Conservation (phyloP, 2,113 vertebrate genomes). For the Ammodytes dubius region DNA sequence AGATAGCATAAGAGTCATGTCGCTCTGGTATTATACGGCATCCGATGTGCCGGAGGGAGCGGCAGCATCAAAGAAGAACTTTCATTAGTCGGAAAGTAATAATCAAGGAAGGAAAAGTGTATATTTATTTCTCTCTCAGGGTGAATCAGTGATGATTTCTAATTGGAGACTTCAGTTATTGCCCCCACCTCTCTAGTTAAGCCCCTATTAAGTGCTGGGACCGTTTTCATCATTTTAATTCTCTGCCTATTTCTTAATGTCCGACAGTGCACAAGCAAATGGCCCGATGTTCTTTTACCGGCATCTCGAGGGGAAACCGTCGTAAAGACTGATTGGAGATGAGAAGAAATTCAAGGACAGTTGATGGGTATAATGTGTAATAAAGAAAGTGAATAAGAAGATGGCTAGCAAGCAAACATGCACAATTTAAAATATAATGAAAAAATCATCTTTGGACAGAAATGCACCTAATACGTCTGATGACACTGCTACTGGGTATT, state of each 20-base stretch:
- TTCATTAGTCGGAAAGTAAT: neutral
- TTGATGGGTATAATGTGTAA: too few relatives aligned
- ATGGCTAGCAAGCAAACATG: neutral
- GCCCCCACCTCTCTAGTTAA: neutral
- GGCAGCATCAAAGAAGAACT: neutral
- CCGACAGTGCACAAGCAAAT: neutral
- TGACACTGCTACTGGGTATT: too few relatives aligned
- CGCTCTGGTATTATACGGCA: neutral
- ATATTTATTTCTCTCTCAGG: neutral
- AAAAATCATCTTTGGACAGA: neutral
- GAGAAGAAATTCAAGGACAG: neutral
- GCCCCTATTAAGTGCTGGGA: neutral
- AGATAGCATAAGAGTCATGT: neutral
- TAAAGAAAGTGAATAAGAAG: neutral
- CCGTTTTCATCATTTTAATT: conserved; percentile 24
- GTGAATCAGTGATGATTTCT: conserved; percentile 20
- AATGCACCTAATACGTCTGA: neutral
- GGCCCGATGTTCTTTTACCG: neutral
- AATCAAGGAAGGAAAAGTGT: conserved; percentile 2
- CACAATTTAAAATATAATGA: neutral
- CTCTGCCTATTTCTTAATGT: neutral
- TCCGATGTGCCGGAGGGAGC: neutral
- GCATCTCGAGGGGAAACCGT: neutral
- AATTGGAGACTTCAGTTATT: conserved; percentile 25
- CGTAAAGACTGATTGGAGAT: neutral